Evolutionary conservation across 2,113 vertebrate species (phyloP), one percentile per base, ranked within the genome.

Genomic region (Cyanoliseus patagonus): DNA sequence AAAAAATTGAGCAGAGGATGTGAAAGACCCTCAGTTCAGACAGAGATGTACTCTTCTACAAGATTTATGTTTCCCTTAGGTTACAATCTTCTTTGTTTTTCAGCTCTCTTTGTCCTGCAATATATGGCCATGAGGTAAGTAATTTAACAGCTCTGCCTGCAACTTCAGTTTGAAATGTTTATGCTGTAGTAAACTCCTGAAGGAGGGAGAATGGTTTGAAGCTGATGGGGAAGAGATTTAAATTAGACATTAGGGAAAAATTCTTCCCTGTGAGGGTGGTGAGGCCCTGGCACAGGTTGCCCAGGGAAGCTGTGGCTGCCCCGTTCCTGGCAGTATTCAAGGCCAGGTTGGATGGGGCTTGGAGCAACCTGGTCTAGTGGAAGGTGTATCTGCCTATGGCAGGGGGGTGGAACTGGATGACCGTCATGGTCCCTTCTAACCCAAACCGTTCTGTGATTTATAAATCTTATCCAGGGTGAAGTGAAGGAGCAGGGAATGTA

Each of bases 21-120:
- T 42, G 72, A 82, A 83, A 77, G 47, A 61, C 55, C 33, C 47
- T 84, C 46, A 44, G 66, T 31, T 70, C 62, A 79, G 41, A 42
- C 9, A 1, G 2, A 55, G 70, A 68, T 44, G 10, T 49, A 22
- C 3, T 67, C 8, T 78, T 84, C 31, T 11, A 18, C 37, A 30
- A 83, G 49, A 51, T 72, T 37, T 86, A 8, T 64, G 8, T 86
- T 82, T 42, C 75, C 23, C 75, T 70, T 53, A 69, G 14, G 22
- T 97, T 92, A 53, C 11, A 9, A 11, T 74, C 41, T 86, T 70
- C 51, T 88, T 97, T 92, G 88, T 28, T 92, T 97, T 98, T 67
- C 98, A 99, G 99, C 96, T 99, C 99, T 16, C 98, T 99, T 86
- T 99, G 99, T 97, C 99, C 99, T 90, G 98, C 98, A 67, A 99